Base-by-base conservation (phyloP, 2,797 vertebrate species). In the Sylvilagus floridanus region DNA sequence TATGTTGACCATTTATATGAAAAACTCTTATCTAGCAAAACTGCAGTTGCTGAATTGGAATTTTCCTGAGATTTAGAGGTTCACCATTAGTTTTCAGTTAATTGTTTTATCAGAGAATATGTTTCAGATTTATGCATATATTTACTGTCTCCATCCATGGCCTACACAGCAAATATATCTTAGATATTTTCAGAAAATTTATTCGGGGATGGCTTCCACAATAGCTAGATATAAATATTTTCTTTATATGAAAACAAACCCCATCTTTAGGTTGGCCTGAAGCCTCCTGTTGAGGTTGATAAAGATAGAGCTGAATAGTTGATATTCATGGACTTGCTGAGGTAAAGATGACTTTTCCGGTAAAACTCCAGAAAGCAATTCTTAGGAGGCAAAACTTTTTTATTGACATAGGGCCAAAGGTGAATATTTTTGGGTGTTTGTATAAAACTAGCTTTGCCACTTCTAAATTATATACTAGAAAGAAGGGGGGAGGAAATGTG, bases 371-470 rank as follows among this genome's bases (percentile, higher is more conserved):
- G 62, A 73, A 79, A 93, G 71, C 92, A 93, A 78, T 93, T 93
- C 37, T 66, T 85, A n/a, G 11, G 78, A 84, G 50, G 88, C 62
- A 65, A 82, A 92, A 63, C 26, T 71, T 87, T 93, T 76, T 84
- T n/a, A 82, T 65, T 94, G 84, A 84, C 37, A 50, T 37, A 86
- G 28, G 63, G 35, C 57, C 60, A 93, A 95, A 95, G 76, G 81
- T 91, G 95, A 93, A 84, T 84, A 88, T 96, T 97, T 93, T 21
- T 68, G 69, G 13, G 52, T 95, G 16, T 16, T 95, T 93, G 82
- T 37, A 81, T 95, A 95, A 95, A 97, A 83, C 26, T 35, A 88
- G n/a, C 60, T 88, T 88, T 66, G 50, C 26, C 30, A 37, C 21
- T 89, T 94, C 79, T 86, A 73, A 94, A 90, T 93, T 90, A 93